A percentile compares a stretch with the other conserved stretches of the same genome.
Evolutionary conservation across 1,140 invertebrate species (phyloP).

Genomic region (Charaxes varanes): DNA sequence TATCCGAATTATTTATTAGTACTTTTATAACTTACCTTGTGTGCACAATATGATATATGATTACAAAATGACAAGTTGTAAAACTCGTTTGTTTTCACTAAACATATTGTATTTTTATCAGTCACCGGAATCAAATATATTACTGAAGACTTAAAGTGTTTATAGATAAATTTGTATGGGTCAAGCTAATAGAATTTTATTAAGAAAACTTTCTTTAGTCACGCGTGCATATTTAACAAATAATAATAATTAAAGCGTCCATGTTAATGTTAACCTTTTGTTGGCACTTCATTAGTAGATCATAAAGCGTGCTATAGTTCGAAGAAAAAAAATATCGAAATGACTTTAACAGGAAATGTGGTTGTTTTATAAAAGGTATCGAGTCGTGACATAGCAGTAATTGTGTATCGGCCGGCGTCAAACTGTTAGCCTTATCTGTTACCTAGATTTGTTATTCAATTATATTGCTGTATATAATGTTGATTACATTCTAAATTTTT

Average conservation of each 20-base stretch:
- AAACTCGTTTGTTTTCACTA: too few species aligned
- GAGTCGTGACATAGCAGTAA: constrained; percentile 25
- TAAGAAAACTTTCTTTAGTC: constrained; percentile 9
- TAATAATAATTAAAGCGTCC: constrained; percentile 4
- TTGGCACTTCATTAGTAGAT: constrained; percentile 9
- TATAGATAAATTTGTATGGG: too few species aligned
- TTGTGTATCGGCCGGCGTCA: constrained; percentile 18
- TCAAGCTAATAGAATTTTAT: too few species aligned
- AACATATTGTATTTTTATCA: not conserved
- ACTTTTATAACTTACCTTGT: too few species aligned
- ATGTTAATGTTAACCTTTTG: not conserved
- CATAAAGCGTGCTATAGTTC: constrained; percentile 11
- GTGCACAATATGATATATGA: too few species aligned
- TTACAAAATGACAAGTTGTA: too few species aligned
- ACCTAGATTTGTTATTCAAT: constrained; percentile 22
- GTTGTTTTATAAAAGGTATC: constrained; percentile 27
- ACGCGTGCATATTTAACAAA: constrained; percentile 7
- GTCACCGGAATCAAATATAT: too few species aligned
- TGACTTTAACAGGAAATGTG: constrained; percentile 28
- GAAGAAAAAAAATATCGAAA: constrained; percentile 20
- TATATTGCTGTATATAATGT: constrained; percentile 13
- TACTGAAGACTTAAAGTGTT: too few species aligned
- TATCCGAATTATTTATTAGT: too few species aligned
- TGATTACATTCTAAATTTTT: too few species aligned
- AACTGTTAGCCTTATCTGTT: constrained; percentile 18